Base-by-base conservation (phyloP, 2,888 invertebrate species). In the Petrolisthes manimaculis region DNA sequence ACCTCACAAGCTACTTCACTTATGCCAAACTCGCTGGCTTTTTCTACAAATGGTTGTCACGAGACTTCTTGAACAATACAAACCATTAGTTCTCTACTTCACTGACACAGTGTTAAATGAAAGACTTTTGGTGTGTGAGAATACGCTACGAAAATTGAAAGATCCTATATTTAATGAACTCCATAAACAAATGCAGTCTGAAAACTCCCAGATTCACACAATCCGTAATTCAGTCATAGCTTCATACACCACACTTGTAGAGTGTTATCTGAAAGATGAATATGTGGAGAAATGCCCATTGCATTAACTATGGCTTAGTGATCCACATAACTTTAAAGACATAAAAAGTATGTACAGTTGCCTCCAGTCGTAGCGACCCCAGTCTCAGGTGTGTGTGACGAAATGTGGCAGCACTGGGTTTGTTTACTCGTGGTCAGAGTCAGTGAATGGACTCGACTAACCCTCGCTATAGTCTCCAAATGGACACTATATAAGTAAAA, bases 261-360 rank as follows among this genome's bases (percentile, higher is more conserved):
- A n/a, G 74, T 74, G 21, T 74, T 74, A 74, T 74, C 74, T 74
- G 74, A 74, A 74, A 74, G n/a, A 74, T 74, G 74, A 74, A 5
- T n/a, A 74, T 74, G 74, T 74, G 74, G 74, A 74, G 74, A 74
- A 74, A 74, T 74, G 9, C 18, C 61, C 61, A 61, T 8, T 61
- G 61, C 9, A 61, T 12, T 12, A 8, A 8, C 8, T 61, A 8
- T 12, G 14, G 9, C 55, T 55, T 55, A n/a, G 53, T 37, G 80
- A 80, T 80, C 80, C 80, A 51, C 80, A 80, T 54, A 80, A 54
- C 53, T 80, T 54, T 55, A 80, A 80, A 80, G 53, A 37, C 54
- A 5, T 51, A 18, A 37, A n/a, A 18, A 53, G 54, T n/a, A 53
- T 54, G 56, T 80, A 54, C 54, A n/a, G n/a, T n/a, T n/a, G n/a